Base-by-base conservation (phyloP, 1,140 invertebrate species). In the Tetramorium parvispinum region DNA sequence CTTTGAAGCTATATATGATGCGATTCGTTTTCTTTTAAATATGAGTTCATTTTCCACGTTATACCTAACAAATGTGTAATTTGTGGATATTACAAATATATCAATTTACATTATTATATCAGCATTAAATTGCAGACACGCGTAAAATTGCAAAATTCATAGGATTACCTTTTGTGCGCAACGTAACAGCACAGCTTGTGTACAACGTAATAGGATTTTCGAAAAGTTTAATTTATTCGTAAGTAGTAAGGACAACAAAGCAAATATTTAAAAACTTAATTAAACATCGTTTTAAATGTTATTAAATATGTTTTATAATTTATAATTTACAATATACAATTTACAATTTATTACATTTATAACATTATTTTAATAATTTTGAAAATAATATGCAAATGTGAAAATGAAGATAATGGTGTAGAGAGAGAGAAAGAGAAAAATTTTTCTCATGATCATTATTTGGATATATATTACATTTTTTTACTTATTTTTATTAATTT, bases 401-500 rank as follows among this genome's bases (percentile, higher is more conserved):
- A 32, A n/a, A 53, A 49, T 70, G 49, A 49, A 46, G 1, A n/a
- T 68, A 6, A 53, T 53, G 6, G 6, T n/a, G 51, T 53, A 53
- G 51, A 53, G 51, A 53, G 43, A 46, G 43, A 46, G 43, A 46
- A 46, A 46, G 43, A 46, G 18, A 51, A 16, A 0, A 51, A 18
- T 16, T 51, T 51, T 11, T 51, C 13, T 43, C 40, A 43, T 0
- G 6, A 43, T 43, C 40, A 43, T 43, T 43, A 43, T 51, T 51
- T 51, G 32, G 32, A 32, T 32, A 32, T 32, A 32, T 2, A 13
- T 51, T 51, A 13, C 3, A 51, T 3, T 10, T 1, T 49, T 49
- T 49, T 6, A 57, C 46, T 13, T 71, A 21, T 55, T 71, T 82
- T 71, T 40, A 16, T 82, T 82, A 43, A 70, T 57, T n/a, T 46